Evolutionary conservation across 2,113 vertebrate genomes (phyloP), one percentile per base, ranked within the genome.

Genomic region (Lathamus discolor): DNA sequence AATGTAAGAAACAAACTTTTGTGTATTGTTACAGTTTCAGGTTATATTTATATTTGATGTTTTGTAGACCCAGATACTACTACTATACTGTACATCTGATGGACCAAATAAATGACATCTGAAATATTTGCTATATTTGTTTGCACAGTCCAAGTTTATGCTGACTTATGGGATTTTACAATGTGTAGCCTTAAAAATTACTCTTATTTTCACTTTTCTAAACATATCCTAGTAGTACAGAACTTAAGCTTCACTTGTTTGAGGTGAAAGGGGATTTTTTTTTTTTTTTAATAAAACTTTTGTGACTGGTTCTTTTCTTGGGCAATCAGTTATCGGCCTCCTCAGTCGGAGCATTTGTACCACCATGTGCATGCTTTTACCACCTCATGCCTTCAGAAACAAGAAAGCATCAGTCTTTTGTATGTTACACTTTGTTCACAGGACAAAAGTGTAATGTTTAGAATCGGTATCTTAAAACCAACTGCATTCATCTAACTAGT

Each of bases 41-140:
- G 98, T 98, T 98, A 7, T 37, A 98, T 98, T 98, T 98, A 98
- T 98, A 98, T 98, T 98, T 97, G 97, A 97, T 98, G 97, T 98
- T 98, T 98, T 98, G 98, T 98, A 98, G 98, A 97, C 97, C 96
- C 97, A 98, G 94, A 97, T 97, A 97, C 95, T 90, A 90, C 91
- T 95, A 97, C 95, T 98, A 97, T 97, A 91, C 98, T 98, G 97
- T 98, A 98, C 97, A 96, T 98, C 95, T 95, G 96, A 98, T 91
- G 98, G 98, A 98, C 98, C 98, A 98, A 98, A 98, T 98, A 98
- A 98, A 98, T 96, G 95, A 95, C 95, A 97, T 97, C 97, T 97
- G 93, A 97, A 96, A 92, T 96, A 92, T 97, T 98, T 98, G 97
- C 97, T 97, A 96, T 69, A 97, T 90, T 66, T 89, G 96, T 91